phyloP scores from a whole-genome alignment of 2,797 vertebrate species.

The Decapterus maruadsi region DNA sequence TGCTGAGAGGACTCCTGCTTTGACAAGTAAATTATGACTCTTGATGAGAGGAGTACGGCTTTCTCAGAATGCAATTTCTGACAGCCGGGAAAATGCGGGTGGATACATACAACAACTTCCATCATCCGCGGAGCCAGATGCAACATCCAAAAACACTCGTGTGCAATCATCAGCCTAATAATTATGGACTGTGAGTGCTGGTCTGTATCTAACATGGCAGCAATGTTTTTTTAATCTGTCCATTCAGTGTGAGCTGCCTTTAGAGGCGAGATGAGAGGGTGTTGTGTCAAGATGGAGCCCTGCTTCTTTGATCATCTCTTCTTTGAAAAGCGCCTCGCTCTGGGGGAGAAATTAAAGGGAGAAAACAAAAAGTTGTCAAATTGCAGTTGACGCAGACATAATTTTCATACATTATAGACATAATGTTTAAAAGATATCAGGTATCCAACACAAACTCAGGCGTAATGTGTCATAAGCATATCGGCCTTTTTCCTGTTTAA shows the following conservation, averaged over 20 bases:
- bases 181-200: constrained; percentile 81
- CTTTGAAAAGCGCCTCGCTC: constrained; percentile 57
- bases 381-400: constrained; percentile 63
- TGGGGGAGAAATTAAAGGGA: constrained; percentile 41
- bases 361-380: constrained; percentile 60
- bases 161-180: constrained; percentile 82
- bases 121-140: constrained; percentile 74
- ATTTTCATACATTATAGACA: constrained; percentile 68
- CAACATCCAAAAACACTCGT: constrained; percentile 78
- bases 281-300: constrained; percentile 73
- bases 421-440: constrained; percentile 70
- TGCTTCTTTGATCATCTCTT: constrained; percentile 73
- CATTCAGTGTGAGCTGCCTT: constrained; percentile 71
- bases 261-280: constrained; percentile 71
- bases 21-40: constrained; percentile 88
- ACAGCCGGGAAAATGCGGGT: constrained; percentile 75
- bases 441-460: constrained; percentile 42
- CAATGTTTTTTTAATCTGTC: constrained; percentile 80
- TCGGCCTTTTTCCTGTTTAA: constrained; percentile 42
- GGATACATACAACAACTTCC: constrained; percentile 80
- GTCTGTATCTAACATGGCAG: constrained; percentile 75
- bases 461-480: constrained; percentile 43
- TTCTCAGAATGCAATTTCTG: constrained; percentile 81
- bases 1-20: constrained; percentile 78
- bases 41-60: constrained; percentile 79